Evolutionary conservation across 2,113 vertebrate species (phyloP), one percentile per base, ranked within the genome.

Genomic region (Parotia lawesii): DNA sequence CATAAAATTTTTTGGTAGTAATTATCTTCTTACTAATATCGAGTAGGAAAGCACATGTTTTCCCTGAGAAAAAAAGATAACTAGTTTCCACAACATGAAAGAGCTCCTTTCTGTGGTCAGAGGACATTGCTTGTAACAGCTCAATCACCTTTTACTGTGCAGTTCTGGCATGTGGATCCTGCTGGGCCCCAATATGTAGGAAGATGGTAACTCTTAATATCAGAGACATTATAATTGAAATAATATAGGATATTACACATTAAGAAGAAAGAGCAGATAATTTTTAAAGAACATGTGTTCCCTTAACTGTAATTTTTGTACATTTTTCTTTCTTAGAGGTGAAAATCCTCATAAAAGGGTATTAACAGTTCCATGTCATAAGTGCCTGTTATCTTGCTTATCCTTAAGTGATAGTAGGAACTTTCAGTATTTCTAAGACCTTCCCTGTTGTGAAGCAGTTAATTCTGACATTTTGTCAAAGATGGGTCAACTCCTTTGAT

Each of bases 391-490:
- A 82, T 72, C 80, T 82, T 89, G 77, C 80, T 92, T 92, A 56
- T 69, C 79, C 73, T 87, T 61, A 50, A 85, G 42, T 7, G 57
- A 69, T 54, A 81, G 62, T 58, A 90, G 54, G 66, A 92, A 58
- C 50, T 94, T 94, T 31, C 80, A 87, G 69, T 69, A 72, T 89
- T 93, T 94, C 65, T 69, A 71, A 89, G 86, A 40, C 23, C 16
- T 86, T 44, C 62, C 76, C 84, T 95, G 70, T 84, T 91, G 91
- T 91, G 84, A 89, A 92, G 86, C 73, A 89, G 89, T 90, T 94
- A 89, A 92, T 90, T 96, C 89, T 95, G 94, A 92, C 83, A 57
- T 93, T 69, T 56, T 93, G 69, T 84, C 40, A 37, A 62, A 89
- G 82, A 73, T 6, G 3, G 87, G 89, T 69, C 93, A 94, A 87